These are phyloP conservation scores for Drosophila watanabei DNA, from an alignment of 1,140 invertebrate genomes.

Conservation along the genomic window DNA sequence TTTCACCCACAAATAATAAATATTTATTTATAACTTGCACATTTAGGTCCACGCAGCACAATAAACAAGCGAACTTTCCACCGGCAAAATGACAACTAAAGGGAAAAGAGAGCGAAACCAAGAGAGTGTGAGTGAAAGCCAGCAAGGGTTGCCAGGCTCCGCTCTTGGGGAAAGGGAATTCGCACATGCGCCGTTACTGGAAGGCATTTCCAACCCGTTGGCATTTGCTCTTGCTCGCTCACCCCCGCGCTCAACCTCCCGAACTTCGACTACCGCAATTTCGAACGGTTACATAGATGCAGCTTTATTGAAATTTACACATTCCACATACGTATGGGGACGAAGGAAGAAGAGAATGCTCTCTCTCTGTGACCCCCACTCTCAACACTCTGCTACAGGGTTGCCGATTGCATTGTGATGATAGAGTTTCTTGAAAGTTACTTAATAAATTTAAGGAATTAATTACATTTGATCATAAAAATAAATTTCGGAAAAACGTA, in stretches of 20 bases:
- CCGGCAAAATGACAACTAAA: constrained; percentile 75
- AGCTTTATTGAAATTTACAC: constrained; percentile 58
- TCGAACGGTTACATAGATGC: constrained; percentile 37
- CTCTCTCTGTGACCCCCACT: constrained; percentile 10
- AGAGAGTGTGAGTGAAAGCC: constrained; percentile 11
- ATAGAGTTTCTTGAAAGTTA: not conserved
- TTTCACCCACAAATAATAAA: constrained; percentile 10
- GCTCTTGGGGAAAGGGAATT: constrained; percentile 2
- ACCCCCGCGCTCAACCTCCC: constrained; percentile 19
- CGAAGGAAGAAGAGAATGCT: not conserved
- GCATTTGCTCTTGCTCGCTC: constrained; percentile 51
- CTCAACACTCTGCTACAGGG: constrained; percentile 23
- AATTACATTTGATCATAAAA: not conserved
- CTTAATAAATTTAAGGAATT: not conserved
- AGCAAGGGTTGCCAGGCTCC: constrained; percentile 42
- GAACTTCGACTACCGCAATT: constrained; percentile 61
- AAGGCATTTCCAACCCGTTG: constrained; percentile 68
- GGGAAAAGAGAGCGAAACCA: constrained; percentile 11
- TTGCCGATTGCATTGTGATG: constrained; percentile 5
- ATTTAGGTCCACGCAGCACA: constrained; percentile 46
- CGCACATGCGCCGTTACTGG: constrained; percentile 59
- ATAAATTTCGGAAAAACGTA: not conserved
- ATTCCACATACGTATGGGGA: constrained; percentile 23
- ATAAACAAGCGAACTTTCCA: constrained; percentile 66
- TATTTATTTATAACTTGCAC: constrained; percentile 13